Conservation (phyloP, 2,113 vertebrate genomes). For the Platichthys flesus region DNA sequence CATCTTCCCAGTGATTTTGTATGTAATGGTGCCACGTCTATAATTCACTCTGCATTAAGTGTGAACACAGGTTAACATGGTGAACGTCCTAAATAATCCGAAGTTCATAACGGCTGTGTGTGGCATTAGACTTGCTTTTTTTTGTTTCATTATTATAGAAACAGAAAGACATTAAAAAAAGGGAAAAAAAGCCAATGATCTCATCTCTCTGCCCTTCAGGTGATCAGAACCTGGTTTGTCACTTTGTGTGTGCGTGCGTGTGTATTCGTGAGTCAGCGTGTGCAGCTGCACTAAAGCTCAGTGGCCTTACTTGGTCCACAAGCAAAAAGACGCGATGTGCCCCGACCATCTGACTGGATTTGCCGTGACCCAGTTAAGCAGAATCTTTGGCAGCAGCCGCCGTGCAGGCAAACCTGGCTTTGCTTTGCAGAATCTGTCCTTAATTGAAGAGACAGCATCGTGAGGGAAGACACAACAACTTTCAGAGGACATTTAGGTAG, state of each 20-base stretch:
- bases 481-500: conserved; percentile 70
- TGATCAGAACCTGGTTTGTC: conserved; percentile 40
- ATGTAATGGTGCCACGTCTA: not conserved
- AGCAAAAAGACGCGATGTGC: conserved; percentile 53
- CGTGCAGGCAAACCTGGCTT: conserved; percentile 47
- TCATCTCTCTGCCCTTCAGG: conserved; percentile 14
- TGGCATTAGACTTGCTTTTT: too few species aligned
- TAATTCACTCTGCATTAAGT: not conserved
- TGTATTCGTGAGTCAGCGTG: conserved; percentile 40
- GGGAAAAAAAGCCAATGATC: not conserved
- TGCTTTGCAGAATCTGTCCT: conserved; percentile 41
- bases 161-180: not conserved
- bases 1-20: not conserved
- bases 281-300: conserved; percentile 58
- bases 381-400: conserved; percentile 44
- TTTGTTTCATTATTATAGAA: not conserved
- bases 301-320: conserved; percentile 62
- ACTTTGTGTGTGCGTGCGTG: conserved; percentile 3
- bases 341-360: conserved; percentile 58
- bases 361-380: conserved; percentile 65
- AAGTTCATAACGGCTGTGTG: not conserved
- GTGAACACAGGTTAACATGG: not conserved
- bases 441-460: conserved; percentile 71
- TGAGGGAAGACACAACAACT: conserved; percentile 48
- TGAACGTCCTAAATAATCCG: not conserved